A percentile compares a stretch with the other conserved stretches of the same genome.
phyloP scores from a whole-genome alignment of 64 coral and sea anemone species.

The Montipora foliosa region DNA sequence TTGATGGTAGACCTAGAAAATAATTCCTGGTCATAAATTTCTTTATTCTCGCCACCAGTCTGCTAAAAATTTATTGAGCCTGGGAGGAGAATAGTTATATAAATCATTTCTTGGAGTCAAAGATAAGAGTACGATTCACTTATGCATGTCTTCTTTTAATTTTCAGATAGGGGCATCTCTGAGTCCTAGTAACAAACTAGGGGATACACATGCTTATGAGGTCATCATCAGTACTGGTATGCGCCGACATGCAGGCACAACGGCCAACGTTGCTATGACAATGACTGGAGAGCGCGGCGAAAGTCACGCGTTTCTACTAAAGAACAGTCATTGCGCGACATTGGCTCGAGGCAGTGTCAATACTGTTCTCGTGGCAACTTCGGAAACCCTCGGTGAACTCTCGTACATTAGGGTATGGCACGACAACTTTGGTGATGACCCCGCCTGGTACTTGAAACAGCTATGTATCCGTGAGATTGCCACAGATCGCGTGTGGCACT shows the following conservation, averaged over 20 bases:
- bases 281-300: conserved; percentile 80
- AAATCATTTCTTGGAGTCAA: too few species aligned
- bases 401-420: conserved; percentile 91
- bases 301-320: conserved; percentile 81
- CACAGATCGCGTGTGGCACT: conserved; percentile 52
- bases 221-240: conserved; percentile 82
- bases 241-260: conserved; percentile 87
- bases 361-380: conserved; percentile 85
- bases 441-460: conserved; percentile 93
- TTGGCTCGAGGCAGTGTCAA: conserved; percentile 61
- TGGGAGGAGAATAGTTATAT: too few species aligned
- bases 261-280: conserved; percentile 86
- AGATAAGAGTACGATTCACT: too few species aligned
- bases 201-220: conserved; percentile 73
- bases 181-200: conserved; percentile 77
- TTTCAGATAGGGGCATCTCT: conserved; percentile 33
- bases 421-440: conserved; percentile 89
- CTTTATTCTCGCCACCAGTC: too few species aligned
- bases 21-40: too few species aligned
- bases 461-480: conserved; percentile 79
- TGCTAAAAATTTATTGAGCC: too few species aligned
- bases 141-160: neutral
- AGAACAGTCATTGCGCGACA: conserved; percentile 22
- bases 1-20: too few species aligned
- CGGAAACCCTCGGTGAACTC: conserved; percentile 76